These are phyloP conservation scores for Ips nitidus DNA, from an alignment of 1,140 invertebrate genomes.

Conservation along the genomic window DNA sequence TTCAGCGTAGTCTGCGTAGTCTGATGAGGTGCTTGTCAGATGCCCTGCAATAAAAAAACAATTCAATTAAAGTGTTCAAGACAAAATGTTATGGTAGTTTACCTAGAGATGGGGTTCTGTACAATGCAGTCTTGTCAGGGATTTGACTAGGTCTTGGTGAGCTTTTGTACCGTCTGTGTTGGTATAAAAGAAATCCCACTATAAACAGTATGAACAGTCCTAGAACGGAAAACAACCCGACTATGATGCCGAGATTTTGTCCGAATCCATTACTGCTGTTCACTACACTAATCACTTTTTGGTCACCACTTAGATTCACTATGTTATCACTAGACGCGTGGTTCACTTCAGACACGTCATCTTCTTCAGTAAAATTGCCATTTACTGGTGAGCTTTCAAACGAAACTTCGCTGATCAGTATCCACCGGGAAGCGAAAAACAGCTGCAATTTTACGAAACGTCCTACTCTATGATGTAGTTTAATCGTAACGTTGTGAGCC, in stretches of 20 bases:
- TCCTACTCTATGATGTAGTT: constrained; percentile 80
- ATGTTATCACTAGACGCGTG: constrained; percentile 41
- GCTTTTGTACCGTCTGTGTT: constrained; percentile 46
- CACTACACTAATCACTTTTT: constrained; percentile 46
- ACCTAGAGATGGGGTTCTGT: constrained; percentile 45
- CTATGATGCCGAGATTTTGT: constrained; percentile 49
- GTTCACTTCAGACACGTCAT: constrained; percentile 37
- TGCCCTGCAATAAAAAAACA: constrained; percentile 12
- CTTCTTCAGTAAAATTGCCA: constrained; percentile 49
- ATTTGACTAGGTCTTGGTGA: constrained; percentile 48
- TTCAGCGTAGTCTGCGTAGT: constrained; percentile 49
- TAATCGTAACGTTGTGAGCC: constrained; percentile 80
- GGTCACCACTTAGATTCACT: constrained; percentile 35
- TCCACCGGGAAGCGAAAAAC: constrained; percentile 82
- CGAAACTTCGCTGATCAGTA: constrained; percentile 85
- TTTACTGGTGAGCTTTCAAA: constrained; percentile 66
- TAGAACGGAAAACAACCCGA: constrained; percentile 46
- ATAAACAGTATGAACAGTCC: constrained; percentile 46
- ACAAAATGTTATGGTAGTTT: constrained; percentile 12
- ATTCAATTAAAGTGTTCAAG: neutral
- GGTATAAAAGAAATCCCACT: constrained; percentile 44
- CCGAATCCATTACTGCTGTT: constrained; percentile 42
- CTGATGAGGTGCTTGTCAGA: constrained; percentile 39
- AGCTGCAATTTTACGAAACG: constrained; percentile 79
- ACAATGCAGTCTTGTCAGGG: constrained; percentile 49